phyloP scores from a whole-genome alignment of 2,888 invertebrate genomes.

The Xanthorhoe designata region DNA sequence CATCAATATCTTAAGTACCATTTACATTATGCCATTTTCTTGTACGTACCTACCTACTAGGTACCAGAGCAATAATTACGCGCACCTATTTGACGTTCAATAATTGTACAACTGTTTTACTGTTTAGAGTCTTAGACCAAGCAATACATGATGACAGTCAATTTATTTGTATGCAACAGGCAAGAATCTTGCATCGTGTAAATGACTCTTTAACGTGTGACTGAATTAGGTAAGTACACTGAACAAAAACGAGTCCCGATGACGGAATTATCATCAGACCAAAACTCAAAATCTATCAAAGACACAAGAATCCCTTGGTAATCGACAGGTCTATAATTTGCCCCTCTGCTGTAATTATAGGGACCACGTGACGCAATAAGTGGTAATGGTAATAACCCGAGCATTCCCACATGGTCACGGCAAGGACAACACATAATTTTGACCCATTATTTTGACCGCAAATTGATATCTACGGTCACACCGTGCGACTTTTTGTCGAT shows the following conservation, averaged over 20 bases:
- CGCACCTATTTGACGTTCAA: too few species aligned
- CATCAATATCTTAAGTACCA: too few species aligned
- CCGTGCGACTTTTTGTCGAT: constrained; percentile 46
- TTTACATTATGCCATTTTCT: too few species aligned
- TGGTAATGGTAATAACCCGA: constrained; percentile 62
- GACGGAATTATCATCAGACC: constrained; percentile 49
- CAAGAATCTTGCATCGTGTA: too few species aligned
- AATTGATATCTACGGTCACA: constrained; percentile 65
- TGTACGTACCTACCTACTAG: too few species aligned
- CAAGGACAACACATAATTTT: constrained; percentile 81
- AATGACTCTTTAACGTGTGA: too few species aligned
- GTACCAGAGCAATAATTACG: too few species aligned
- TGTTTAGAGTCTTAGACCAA: too few species aligned
- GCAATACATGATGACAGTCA: too few species aligned
- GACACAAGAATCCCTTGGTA: constrained; percentile 60
- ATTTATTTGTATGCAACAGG: too few species aligned
- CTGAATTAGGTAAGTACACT: not conserved
- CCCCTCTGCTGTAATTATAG: constrained; percentile 77
- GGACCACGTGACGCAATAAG: constrained; percentile 62
- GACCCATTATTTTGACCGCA: constrained; percentile 80
- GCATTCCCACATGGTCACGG: constrained; percentile 74
- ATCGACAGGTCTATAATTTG: constrained; percentile 78
- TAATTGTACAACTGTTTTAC: too few species aligned
- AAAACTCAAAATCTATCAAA: constrained; percentile 57
- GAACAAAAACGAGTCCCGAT: constrained; percentile 12